Conservation (phyloP, 2,888 invertebrate genomes). For the Operophtera brumata region DNA sequence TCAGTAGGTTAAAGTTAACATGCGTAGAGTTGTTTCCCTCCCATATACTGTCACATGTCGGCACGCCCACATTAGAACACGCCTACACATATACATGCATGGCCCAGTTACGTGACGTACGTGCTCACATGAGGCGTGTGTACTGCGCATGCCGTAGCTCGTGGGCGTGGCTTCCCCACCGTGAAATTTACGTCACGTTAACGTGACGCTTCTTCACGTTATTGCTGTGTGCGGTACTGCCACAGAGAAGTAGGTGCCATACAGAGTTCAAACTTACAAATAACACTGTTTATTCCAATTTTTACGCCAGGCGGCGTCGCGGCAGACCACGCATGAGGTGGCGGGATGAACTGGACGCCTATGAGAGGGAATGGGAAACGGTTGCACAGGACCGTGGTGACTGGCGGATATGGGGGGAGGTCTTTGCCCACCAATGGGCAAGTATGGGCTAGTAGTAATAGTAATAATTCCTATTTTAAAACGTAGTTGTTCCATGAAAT, state of each 20-base stretch:
- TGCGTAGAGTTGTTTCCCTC: constrained; percentile 23
- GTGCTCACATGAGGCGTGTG: constrained; percentile 61
- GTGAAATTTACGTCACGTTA: constrained; percentile 45
- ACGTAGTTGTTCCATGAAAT: background rate
- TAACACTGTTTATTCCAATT: too few species aligned
- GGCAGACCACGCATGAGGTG: too few species aligned
- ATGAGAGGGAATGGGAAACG: too few species aligned
- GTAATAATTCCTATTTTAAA: background rate
- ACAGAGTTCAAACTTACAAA: background rate
- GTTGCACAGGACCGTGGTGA: too few species aligned
- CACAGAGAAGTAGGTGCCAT: constrained; percentile 5
- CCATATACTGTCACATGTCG: constrained; percentile 52
- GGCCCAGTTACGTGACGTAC: constrained; percentile 57
- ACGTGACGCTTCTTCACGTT: constrained; percentile 71
- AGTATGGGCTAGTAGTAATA: too few species aligned
- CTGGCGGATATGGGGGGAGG: too few species aligned
- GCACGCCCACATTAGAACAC: constrained; percentile 62
- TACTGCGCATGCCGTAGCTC: constrained; percentile 69
- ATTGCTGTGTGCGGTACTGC: constrained; percentile 33
- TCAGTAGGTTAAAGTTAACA: constrained; percentile 21
- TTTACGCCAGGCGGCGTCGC: too few species aligned
- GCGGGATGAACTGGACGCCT: too few species aligned
- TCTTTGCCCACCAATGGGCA: too few species aligned
- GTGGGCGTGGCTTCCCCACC: constrained; percentile 62
- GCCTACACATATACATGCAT: constrained; percentile 52